A percentile compares a stretch with the other conserved stretches of the same genome.
These are phyloP conservation scores for Thomomys bottae DNA, from an alignment of 2,113 vertebrate genomes.

Conservation along the genomic window DNA sequence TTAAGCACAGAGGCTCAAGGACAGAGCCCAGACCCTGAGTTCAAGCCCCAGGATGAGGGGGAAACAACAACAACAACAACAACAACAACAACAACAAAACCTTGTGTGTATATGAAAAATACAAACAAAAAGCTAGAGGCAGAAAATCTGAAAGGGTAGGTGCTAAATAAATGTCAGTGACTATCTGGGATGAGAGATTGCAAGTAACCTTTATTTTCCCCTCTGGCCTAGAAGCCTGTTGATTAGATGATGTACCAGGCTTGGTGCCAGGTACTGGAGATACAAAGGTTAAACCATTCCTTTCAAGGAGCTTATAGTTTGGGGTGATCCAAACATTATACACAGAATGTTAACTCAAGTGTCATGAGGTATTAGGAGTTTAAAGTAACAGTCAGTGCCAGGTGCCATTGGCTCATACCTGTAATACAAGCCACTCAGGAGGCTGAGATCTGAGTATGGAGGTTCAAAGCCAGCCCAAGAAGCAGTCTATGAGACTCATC, in stretches of 20 bases:
- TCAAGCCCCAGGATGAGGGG: too few relatives aligned
- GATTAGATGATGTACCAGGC: neutral
- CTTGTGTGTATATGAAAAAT: neutral
- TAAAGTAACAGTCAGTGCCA: neutral
- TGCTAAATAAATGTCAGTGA: neutral
- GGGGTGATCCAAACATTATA: neutral
- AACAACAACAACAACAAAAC: too few relatives aligned
- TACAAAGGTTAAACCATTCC: neutral
- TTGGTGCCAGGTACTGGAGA: neutral
- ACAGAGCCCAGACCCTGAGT: too few relatives aligned
- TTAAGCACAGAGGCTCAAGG: too few relatives aligned
- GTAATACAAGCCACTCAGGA: too few relatives aligned
- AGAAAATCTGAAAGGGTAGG: neutral
- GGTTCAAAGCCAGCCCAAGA: too few relatives aligned
- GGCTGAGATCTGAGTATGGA: too few relatives aligned
- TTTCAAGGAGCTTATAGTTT: neutral
- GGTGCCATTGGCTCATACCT: too few relatives aligned
- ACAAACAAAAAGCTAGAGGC: neutral
- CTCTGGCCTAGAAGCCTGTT: neutral
- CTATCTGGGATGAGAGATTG: neutral
- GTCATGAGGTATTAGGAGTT: neutral
- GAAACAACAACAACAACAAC: too few relatives aligned
- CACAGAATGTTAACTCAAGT: neutral
- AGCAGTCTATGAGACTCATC: too few relatives aligned
- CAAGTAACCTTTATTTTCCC: conserved; percentile 4